Conservation (phyloP, 2,888 invertebrate species). For the Anagyrus pseudococci region DNA sequence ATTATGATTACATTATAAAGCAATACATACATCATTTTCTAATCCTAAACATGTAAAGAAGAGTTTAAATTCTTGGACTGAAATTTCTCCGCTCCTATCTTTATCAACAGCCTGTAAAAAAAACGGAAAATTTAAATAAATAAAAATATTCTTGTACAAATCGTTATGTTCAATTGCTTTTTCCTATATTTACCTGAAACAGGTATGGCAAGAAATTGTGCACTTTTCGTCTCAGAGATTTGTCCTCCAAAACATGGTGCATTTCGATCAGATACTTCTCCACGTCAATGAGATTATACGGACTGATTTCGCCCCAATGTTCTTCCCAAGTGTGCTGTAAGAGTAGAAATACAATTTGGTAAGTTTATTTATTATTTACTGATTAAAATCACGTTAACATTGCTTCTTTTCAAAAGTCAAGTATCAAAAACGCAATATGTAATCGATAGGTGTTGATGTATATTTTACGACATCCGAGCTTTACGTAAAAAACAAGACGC, state of each 20-base stretch:
- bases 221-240: constrained; percentile 74
- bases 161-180: background rate
- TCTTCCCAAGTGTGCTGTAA: constrained; percentile 79
- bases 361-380: too few species aligned
- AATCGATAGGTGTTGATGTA: too few species aligned
- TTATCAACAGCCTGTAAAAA: constrained; percentile 77
- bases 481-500: too few species aligned
- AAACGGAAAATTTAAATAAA: constrained; percentile 19
- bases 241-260: constrained; percentile 82
- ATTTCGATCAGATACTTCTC: constrained; percentile 84
- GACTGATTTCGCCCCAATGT: constrained; percentile 82
- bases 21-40: constrained; percentile 67
- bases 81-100: constrained; percentile 79
- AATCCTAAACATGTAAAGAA: constrained; percentile 83
- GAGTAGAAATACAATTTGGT: too few species aligned
- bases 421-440: too few species aligned
- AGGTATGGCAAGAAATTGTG: constrained; percentile 82
- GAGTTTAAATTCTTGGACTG: constrained; percentile 81
- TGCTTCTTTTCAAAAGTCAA: too few species aligned
- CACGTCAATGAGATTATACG: constrained; percentile 81
- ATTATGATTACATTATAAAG: background rate
- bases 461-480: too few species aligned
- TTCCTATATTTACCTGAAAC: constrained; percentile 71
- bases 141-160: background rate
- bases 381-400: constrained; percentile 13